Conservation (phyloP, 2,888 invertebrate species). For the Nyleta sp. region DNA sequence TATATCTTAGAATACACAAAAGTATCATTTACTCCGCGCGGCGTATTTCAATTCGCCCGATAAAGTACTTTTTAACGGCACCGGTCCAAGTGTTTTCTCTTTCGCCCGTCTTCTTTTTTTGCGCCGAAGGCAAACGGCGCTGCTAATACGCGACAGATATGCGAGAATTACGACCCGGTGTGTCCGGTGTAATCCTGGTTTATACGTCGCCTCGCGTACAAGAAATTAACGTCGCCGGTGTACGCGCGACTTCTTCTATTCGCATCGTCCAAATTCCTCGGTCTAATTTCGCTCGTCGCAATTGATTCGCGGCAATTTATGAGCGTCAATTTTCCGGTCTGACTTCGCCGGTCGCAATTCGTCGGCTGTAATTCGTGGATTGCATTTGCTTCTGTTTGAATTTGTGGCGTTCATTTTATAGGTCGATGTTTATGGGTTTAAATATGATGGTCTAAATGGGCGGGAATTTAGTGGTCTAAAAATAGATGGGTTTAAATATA, state of each 20-base stretch:
- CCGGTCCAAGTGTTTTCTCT: constrained; percentile 58
- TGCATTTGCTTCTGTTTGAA: no score
- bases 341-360: no score
- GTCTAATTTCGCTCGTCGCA: no score
- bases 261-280: no score
- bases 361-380: no score
- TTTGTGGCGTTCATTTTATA: no score
- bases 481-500: no score
- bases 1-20: constrained; percentile 63
- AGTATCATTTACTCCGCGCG: constrained; percentile 62
- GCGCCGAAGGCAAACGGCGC: constrained; percentile 47
- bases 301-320: no score
- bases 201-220: constrained; percentile 55
- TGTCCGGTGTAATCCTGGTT: constrained; percentile 63
- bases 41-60: constrained; percentile 62
- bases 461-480: no score
- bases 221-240: constrained; percentile 57
- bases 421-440: no score
- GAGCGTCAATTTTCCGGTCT: no score
- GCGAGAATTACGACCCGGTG: constrained; percentile 63
- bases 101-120: constrained; percentile 34
- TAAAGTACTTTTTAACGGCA: constrained; percentile 65
- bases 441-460: no score
- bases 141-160: constrained; percentile 65
- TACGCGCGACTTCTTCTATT: constrained; percentile 40